These are phyloP conservation scores for Corythoichthys intestinalis DNA, from an alignment of 2,113 vertebrate genomes.

Conservation along the genomic window DNA sequence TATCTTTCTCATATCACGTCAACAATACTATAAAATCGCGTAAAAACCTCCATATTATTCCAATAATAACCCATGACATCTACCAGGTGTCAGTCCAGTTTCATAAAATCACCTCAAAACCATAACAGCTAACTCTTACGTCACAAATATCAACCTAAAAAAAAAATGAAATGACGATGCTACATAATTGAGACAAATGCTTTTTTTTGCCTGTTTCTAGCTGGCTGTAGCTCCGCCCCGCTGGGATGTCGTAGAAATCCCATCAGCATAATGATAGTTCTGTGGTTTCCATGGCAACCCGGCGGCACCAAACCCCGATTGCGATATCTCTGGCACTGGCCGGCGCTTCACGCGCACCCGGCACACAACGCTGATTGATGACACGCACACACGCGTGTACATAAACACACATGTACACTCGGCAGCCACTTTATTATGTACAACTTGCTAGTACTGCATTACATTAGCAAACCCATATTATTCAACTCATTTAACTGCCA, in stretches of 20 bases:
- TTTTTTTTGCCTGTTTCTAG: no score
- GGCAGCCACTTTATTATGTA: no score
- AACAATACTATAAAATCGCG: no score
- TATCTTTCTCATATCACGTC: no score
- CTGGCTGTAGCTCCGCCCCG: neutral
- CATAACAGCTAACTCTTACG: no score
- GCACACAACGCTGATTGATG: conserved; percentile 10
- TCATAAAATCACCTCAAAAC: no score
- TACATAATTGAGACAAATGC: neutral
- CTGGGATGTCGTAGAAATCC: conserved; percentile 9
- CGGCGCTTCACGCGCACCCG: conserved; percentile 1
- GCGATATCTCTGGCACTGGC: neutral
- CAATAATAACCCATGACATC: no score
- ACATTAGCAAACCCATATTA: neutral
- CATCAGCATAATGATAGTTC: conserved; percentile 39
- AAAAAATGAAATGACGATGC: no score
- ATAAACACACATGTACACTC: neutral
- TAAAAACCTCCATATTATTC: no score
- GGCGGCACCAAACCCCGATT: conserved; percentile 5
- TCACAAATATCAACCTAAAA: neutral
- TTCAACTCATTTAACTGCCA: neutral
- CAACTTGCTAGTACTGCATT: no score
- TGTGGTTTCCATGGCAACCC: conserved; percentile 50
- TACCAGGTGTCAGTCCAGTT: no score
- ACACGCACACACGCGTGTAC: neutral